Base-by-base conservation (phyloP, 2,797 vertebrate genomes). In the Microchirus variegatus region DNA sequence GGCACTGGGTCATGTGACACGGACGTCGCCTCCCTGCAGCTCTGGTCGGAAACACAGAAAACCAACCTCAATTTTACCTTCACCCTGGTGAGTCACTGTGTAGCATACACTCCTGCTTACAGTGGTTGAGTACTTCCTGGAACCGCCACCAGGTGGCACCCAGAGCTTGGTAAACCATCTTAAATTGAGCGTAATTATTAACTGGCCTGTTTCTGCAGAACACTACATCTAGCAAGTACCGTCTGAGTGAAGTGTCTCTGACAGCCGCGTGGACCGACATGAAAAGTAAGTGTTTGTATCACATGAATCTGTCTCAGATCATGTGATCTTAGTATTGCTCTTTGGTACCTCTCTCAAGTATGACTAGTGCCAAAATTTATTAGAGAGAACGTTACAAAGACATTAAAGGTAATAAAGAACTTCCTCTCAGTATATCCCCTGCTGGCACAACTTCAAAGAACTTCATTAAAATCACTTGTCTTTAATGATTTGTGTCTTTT, bases 51-150 rank as follows among this genome's bases (percentile, higher is more conserved):
- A 1, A 90, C 78, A 36, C 85, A 78, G 9, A 90, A 73, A 75
- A 90, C 84, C 5, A 90, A 17, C 1, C 82, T 97, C 62, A 78
- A 9, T 59, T 94, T 97, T 47, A 14, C 10, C 51, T 97, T 97
- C 58, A 77, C 66, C 0, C 50, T 94, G 92, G 96, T 95, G 79
- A 91, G 84, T 66, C 38, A 12, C 16, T 18, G 2, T 2, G 7
- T 17, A 2, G 48, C 53, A 9, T 19, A 7, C 31, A 31, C 7
- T 31, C 1, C 10, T 40, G 0, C 1, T 10, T 31, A 50, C 14
- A 5, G 22, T 49, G 0, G 3, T 70, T 50, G 1, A 12, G 2
- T 15, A 47, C 16, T 72, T 66, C 26, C n/a, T 17, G 9, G 50
- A 46, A 37, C 0, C 0, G n/a, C 83, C 85, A 80, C 79, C 80